Percentiles rank a stretch among this genome's conserved stretches.
phyloP scores from a whole-genome alignment of 2,113 vertebrate species.

The Serinus canaria region DNA sequence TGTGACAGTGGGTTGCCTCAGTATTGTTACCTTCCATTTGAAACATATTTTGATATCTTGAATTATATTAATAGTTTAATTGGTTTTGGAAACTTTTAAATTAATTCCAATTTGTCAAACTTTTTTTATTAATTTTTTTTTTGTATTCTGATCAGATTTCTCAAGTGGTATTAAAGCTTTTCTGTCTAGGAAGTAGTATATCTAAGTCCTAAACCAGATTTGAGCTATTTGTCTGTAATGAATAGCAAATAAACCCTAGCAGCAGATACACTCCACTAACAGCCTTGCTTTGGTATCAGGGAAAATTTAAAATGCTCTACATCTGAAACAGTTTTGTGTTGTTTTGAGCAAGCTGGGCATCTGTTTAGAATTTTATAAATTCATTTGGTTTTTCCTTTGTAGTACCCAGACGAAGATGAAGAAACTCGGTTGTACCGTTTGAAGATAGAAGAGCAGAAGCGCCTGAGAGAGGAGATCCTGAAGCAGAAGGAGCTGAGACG shows the following conservation, averaged over 20 bases:
- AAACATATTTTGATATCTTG: slow-evolving; percentile 73
- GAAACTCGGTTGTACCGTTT: slow-evolving; percentile 91
- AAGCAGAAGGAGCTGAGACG: slow-evolving; percentile 91
- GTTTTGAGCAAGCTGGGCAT: background rate
- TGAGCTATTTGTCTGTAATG: slow-evolving; percentile 24
- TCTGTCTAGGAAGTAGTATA: background rate
- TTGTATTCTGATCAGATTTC: slow-evolving; percentile 63
- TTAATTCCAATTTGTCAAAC: slow-evolving; percentile 59
- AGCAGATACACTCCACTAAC: background rate
- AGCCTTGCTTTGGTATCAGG: background rate
- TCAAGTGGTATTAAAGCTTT: slow-evolving; percentile 21
- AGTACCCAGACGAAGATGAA: slow-evolving; percentile 92
- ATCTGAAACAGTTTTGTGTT: background rate
- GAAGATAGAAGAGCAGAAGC: slow-evolving; percentile 97
- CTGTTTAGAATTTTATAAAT: background rate
- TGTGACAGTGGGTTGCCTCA: slow-evolving; percentile 64
- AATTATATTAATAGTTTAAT: slow-evolving; percentile 76
- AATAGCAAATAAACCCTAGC: slow-evolving; percentile 21
- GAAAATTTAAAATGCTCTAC: background rate
- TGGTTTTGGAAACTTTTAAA: slow-evolving; percentile 73
- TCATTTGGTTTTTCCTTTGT: background rate
- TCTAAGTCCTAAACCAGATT: background rate
- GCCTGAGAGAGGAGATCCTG: slow-evolving; percentile 91
- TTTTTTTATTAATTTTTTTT: slow-evolving; percentile 1
- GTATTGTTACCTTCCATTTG: slow-evolving; percentile 59